phyloP scores from a whole-genome alignment of 2,113 vertebrate species.

The Alligator sinensis region DNA sequence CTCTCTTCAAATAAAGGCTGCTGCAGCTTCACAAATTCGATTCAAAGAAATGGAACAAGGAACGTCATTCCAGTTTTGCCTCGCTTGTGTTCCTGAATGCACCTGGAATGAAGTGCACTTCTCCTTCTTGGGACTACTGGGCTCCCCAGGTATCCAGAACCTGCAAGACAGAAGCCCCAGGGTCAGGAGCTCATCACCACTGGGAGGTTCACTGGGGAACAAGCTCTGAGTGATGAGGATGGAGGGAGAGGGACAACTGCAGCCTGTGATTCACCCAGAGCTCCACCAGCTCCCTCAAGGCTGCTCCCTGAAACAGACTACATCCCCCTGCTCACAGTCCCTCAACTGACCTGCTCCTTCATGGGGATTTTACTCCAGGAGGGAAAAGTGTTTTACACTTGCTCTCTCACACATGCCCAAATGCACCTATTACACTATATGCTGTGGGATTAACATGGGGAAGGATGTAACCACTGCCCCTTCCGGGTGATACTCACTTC shows the following conservation, averaged over 20 bases:
- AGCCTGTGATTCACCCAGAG: not conserved
- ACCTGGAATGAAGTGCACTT: too few relatives aligned
- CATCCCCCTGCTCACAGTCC: not conserved
- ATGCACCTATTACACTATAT: not conserved
- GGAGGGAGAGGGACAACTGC: not conserved
- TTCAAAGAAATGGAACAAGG: too few relatives aligned
- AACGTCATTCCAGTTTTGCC: too few relatives aligned
- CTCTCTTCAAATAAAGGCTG: too few relatives aligned
- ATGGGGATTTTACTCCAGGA: not conserved
- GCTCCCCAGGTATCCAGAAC: not conserved
- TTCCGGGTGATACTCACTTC: slow-evolving; percentile 34
- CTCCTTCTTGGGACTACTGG: not conserved
- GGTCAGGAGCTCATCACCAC: not conserved
- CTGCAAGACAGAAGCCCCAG: not conserved
- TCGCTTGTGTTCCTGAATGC: too few relatives aligned
- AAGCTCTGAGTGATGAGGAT: not conserved
- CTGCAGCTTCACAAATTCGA: too few relatives aligned
- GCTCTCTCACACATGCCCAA: not conserved
- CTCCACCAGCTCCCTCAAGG: not conserved
- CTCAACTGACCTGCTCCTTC: not conserved
- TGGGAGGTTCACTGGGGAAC: too few relatives aligned
- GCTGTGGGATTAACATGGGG: not conserved
- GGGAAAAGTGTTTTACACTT: not conserved
- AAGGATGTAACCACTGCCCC: not conserved
- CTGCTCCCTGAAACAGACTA: not conserved